Percentiles rank a stretch among this genome's conserved stretches.
phyloP scores from a whole-genome alignment of 2,888 invertebrate genomes.

The Drosophila meridionalis region DNA sequence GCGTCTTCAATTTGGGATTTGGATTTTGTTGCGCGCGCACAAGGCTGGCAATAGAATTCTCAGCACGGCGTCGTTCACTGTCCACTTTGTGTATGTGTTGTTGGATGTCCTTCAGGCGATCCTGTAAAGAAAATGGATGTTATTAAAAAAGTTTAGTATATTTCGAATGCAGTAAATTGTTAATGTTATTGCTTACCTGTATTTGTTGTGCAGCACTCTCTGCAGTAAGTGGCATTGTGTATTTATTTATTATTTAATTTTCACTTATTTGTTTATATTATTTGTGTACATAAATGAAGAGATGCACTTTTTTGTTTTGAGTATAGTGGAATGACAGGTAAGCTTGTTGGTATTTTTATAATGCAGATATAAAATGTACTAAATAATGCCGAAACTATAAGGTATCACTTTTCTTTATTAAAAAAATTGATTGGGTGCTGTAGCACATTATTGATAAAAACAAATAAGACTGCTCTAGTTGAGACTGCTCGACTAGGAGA shows the following conservation, averaged over 20 bases:
- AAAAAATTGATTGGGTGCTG: background rate
- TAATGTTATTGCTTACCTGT: constrained; percentile 80
- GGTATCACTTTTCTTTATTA: background rate
- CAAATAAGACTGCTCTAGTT: no score
- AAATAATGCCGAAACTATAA: background rate
- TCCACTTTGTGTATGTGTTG: constrained; percentile 92
- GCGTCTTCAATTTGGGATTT: constrained; percentile 90
- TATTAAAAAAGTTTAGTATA: background rate
- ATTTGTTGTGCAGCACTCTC: constrained; percentile 91
- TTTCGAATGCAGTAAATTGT: background rate
- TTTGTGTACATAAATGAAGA: background rate
- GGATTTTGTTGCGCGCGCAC: constrained; percentile 89
- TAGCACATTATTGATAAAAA: no score
- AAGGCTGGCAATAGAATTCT: constrained; percentile 92
- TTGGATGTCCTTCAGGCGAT: constrained; percentile 91
- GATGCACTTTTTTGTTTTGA: background rate
- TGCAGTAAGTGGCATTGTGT: constrained; percentile 90
- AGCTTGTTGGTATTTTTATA: background rate
- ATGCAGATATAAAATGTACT: background rate
- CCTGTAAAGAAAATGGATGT: constrained; percentile 85
- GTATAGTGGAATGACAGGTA: constrained; percentile 15
- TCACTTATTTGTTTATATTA: constrained; percentile 2
- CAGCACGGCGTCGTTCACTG: constrained; percentile 91
- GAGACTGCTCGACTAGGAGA: no score
- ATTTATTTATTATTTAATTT: background rate